Evolutionary conservation across 1,140 invertebrate genomes (phyloP), one percentile per base, ranked within the genome.

Genomic region (Eulimnadia texana): DNA sequence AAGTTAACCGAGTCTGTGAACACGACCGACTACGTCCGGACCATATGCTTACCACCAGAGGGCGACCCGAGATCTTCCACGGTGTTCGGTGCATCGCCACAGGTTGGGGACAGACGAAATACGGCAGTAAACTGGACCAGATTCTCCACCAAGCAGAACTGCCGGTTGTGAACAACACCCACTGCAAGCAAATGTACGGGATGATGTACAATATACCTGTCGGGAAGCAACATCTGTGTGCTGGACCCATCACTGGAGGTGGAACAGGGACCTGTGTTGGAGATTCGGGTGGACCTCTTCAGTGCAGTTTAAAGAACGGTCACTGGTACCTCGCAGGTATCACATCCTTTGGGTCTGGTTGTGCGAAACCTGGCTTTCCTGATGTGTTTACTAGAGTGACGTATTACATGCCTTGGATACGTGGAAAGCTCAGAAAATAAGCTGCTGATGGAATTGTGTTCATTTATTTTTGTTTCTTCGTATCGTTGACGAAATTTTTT

Each of bases 241-340:
- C 88, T 42, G 89, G 90, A 0, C 84, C 86, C 64, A 78, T 84
- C 19, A 63, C 65, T 0, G 86, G 90, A 69, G 88, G 88, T 0
- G 85, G 86, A 51, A 85, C 82, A 9, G 88, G 88, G 52, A 89
- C 88, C 55, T 92, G 88, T 71, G 84, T 90, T 84, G 88, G 88
- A 13, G 88, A 91, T 72, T 90, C 86, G 3, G 88, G 88, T 1
- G 88, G 88, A 1, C 88, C 88, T 0, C 71, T 93, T 6, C 88
- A 91, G 70, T 90, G 88, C 67, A 76, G 77, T 33, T 70, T 76
- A 27, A 63, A 72, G 16, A 83, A 90, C 60, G 88, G 88, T 0
- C 80, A 82, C 9, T 94, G 90, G 90, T 87, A 88, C 68, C 73
- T 93, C 16, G 84, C 84, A 0, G 90, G 90, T 0, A 83, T 93